phyloP scores from a whole-genome alignment of 2,888 invertebrate genomes.

The Eilema sororculum region DNA sequence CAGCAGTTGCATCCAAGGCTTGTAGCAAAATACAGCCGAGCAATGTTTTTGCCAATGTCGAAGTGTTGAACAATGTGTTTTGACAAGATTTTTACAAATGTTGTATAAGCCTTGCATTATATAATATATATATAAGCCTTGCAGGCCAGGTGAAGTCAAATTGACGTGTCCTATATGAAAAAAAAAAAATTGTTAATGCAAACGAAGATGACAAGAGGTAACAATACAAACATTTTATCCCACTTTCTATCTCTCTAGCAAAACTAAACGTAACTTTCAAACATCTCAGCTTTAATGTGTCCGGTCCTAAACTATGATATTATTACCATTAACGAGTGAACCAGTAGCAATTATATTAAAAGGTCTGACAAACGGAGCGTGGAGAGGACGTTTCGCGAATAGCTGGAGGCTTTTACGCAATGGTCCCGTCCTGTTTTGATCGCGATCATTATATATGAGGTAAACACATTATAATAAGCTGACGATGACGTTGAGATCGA shows the following conservation, averaged over 20 bases:
- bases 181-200: background rate
- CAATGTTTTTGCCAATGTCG: too few relatives aligned
- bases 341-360: constrained; percentile 38
- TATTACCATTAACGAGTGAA: constrained; percentile 38
- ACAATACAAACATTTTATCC: background rate
- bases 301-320: constrained; percentile 29
- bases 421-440: constrained; percentile 37
- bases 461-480: background rate
- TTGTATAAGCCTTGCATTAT: too few relatives aligned
- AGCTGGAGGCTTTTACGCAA: constrained; percentile 41
- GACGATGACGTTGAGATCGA: background rate
- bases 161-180: too few relatives aligned
- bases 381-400: constrained; percentile 44
- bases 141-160: too few relatives aligned
- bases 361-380: constrained; percentile 48
- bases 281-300: constrained; percentile 33
- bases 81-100: too few relatives aligned
- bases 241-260: background rate
- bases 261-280: constrained; percentile 36
- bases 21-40: too few relatives aligned
- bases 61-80: too few relatives aligned
- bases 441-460: background rate
- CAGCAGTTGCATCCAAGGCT: too few relatives aligned
- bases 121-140: too few relatives aligned
- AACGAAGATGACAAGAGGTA: background rate